Base-by-base conservation (phyloP, 2,113 vertebrate genomes). In the Psophia crepitans region DNA sequence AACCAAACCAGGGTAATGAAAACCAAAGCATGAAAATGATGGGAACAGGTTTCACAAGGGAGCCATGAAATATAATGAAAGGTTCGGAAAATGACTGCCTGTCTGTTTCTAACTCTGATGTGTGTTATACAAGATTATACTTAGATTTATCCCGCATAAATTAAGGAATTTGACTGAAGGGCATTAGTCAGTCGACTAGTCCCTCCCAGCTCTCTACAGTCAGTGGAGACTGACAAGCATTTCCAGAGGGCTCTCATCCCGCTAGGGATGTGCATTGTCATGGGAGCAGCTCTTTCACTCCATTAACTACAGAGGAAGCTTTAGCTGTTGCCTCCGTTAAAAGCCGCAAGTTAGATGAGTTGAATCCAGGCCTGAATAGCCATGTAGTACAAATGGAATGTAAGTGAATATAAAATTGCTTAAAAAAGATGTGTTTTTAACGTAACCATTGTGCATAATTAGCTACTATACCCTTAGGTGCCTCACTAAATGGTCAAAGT, bases 281-380 rank as follows among this genome's bases (percentile, higher is more conserved):
- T 76, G 53, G 74, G 89, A 96, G 66, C 82, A 96, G 83, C n/a
- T 39, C 56, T 93, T 93, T 68, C 54, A n/a, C 69, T 95, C 87
- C 81, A 89, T 91, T 96, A 96, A 94, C 60, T 71, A 61, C 69
- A 73, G 43, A 87, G 44, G 69, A 94, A 93, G 57, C 24, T 89
- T 92, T 82, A 87, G 87, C 4, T 44, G 32, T 85, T 89, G 84
- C 64, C 53, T 96, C 73, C 75, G 84, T 91, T 89, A 95, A 94
- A 92, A 97, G 65, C 84, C 51, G 87, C 48, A 44, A 51, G 44
- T 84, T n/a, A 89, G 81, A 78, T 44, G 33, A 89, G 51, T 63
- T 95, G 74, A 79, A 91, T 73, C 44, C 43, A 93, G 93, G 91
- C 33, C 81, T 89, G 84, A 95, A 87, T 28, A 91, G 65, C 61